These are phyloP conservation scores for Phorcus lineatus DNA, from an alignment of 2,888 invertebrate genomes.

Conservation along the genomic window DNA sequence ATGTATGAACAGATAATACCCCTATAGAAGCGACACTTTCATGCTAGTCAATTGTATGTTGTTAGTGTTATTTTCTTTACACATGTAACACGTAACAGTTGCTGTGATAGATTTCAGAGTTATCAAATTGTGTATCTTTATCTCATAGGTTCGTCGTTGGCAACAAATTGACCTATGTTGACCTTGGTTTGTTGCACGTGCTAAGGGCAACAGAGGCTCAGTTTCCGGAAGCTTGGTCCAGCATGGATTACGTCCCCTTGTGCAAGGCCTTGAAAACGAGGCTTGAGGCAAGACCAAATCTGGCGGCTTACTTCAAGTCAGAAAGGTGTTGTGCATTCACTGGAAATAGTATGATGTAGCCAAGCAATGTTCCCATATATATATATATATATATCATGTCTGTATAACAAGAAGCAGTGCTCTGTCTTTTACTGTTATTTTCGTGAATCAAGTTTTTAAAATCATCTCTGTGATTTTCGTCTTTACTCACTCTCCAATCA, in stretches of 20 bases:
- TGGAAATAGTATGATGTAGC: conserved; percentile 68
- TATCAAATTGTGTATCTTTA: not conserved
- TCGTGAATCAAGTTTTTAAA: too few relatives aligned
- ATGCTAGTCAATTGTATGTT: too few relatives aligned
- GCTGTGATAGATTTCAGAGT: too few relatives aligned
- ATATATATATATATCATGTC: not conserved
- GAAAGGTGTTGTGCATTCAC: conserved; percentile 52
- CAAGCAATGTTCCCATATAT: too few relatives aligned
- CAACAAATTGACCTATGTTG: conserved; percentile 58
- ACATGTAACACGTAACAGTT: too few relatives aligned
- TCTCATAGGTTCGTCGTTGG: conserved; percentile 60
- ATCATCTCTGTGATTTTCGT: too few relatives aligned
- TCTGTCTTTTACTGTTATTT: too few relatives aligned
- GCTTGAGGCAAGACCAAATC: conserved; percentile 51
- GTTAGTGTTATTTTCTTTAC: too few relatives aligned
- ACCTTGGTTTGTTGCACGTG: conserved; percentile 59
- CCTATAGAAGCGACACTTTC: too few relatives aligned
- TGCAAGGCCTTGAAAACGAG: conserved; percentile 60
- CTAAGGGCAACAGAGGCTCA: conserved; percentile 58
- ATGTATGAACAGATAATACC: too few relatives aligned
- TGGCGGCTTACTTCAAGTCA: conserved; percentile 60
- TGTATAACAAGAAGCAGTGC: too few relatives aligned
- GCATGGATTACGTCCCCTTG: conserved; percentile 47
- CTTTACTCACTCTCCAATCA: too few relatives aligned
- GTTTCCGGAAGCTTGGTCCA: conserved; percentile 56